These are phyloP conservation scores for Betta splendens DNA, from an alignment of 2,797 vertebrate genomes.

Conservation along the genomic window DNA sequence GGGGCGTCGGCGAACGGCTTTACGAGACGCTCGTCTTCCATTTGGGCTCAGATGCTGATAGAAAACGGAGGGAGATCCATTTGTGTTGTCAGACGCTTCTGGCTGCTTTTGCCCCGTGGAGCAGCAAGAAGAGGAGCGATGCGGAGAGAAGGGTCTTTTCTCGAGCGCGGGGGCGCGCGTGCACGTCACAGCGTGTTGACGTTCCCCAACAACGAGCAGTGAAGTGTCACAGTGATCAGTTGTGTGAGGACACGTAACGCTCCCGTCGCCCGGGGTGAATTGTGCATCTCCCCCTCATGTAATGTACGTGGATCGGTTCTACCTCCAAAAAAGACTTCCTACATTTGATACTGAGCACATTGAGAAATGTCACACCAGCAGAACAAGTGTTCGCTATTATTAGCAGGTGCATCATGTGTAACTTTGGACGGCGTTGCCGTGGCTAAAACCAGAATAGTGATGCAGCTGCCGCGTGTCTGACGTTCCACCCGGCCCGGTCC, in stretches of 20 bases:
- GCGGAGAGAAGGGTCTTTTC: conserved; percentile 12
- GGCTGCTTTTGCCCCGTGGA: conserved; percentile 12
- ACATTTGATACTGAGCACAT: conserved; percentile 32
- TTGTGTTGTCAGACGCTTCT: conserved; percentile 14
- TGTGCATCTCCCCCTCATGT: conserved; percentile 14
- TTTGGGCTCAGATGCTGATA: conserved; percentile 6
- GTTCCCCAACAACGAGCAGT: conserved; percentile 54
- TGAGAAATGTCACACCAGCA: conserved; percentile 36
- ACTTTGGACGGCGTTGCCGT: conserved; percentile 25
- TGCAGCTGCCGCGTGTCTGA: conserved; percentile 39
- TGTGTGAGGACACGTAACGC: conserved; percentile 40
- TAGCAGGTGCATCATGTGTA: conserved; percentile 42
- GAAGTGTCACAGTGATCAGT: conserved; percentile 53
- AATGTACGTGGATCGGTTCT: conserved; percentile 32
- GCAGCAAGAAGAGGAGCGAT: conserved; percentile 30
- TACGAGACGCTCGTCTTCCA: background rate
- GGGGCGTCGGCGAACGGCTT: background rate
- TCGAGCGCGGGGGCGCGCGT: conserved; percentile 34
- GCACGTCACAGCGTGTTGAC: conserved; percentile 49
- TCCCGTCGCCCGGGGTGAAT: conserved; percentile 26
- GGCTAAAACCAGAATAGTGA: conserved; percentile 39
- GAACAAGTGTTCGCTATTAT: conserved; percentile 49
- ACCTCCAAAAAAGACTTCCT: conserved; percentile 19
- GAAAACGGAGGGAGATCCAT: background rate
- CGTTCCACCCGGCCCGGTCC: conserved; percentile 1